These are phyloP conservation scores for Chinchilla lanigera DNA, from an alignment of 2,113 vertebrate genomes.

Conservation along the genomic window DNA sequence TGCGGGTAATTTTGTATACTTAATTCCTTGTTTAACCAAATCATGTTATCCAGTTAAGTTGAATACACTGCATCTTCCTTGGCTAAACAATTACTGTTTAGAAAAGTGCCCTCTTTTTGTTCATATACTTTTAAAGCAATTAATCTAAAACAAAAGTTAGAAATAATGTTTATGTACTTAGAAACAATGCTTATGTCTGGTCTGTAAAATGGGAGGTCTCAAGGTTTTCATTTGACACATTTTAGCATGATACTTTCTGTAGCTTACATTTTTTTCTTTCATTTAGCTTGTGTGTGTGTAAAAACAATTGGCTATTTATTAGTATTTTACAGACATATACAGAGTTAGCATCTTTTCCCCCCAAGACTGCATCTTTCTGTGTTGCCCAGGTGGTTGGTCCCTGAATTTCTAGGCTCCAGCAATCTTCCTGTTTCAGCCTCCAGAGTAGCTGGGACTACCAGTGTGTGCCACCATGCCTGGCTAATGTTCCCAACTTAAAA, in stretches of 20 bases:
- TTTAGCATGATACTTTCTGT: slow-evolving; percentile 50
- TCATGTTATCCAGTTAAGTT: slow-evolving; percentile 46
- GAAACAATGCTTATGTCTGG: not conserved
- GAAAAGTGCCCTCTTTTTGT: slow-evolving; percentile 56
- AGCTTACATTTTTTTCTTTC: not conserved
- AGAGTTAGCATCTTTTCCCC: not conserved
- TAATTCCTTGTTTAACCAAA: slow-evolving; percentile 42
- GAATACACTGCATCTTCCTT: slow-evolving; percentile 59
- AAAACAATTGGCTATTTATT: not conserved
- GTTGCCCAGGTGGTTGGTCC: not conserved
- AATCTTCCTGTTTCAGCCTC: not conserved
- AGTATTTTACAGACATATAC: not conserved
- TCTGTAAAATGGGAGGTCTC: slow-evolving; percentile 52
- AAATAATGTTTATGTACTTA: not conserved
- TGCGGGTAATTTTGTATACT: not conserved
- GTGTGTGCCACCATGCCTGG: not conserved
- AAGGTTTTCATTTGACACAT: slow-evolving; percentile 58
- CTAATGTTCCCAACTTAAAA: not conserved
- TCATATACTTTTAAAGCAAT: slow-evolving; percentile 34
- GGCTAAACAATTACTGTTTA: slow-evolving; percentile 75
- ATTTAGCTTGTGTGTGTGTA: slow-evolving; percentile 26
- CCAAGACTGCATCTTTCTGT: not conserved
- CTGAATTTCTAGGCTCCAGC: not conserved
- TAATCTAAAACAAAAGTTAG: slow-evolving; percentile 40
- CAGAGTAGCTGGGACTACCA: not conserved